phyloP scores from a whole-genome alignment of 1,140 invertebrate genomes.

The Sarcophaga peregrina region DNA sequence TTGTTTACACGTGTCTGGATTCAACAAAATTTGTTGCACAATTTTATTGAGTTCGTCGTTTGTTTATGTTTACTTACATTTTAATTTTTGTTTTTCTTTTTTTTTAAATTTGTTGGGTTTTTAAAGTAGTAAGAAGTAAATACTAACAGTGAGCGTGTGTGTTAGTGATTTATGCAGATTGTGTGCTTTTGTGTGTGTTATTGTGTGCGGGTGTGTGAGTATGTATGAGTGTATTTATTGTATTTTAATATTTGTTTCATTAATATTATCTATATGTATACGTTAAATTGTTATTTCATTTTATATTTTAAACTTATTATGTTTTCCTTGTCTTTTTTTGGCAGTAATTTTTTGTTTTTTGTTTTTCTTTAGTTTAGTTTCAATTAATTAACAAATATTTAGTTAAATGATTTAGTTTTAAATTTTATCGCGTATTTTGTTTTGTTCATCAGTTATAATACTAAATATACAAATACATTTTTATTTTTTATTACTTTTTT shows the following conservation, averaged over 20 bases:
- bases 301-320: constrained; percentile 46
- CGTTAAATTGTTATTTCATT: neutral
- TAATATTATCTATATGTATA: constrained; percentile 7
- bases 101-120: too few species aligned
- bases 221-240: neutral
- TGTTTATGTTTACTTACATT: too few species aligned
- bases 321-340: constrained; percentile 41
- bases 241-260: neutral
- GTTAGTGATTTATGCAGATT: too few species aligned
- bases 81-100: too few species aligned
- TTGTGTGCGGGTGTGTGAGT: neutral
- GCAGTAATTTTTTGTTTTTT: constrained; percentile 48
- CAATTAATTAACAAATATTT: constrained; percentile 34
- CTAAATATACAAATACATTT: constrained; percentile 40
- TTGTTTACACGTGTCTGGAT: constrained; percentile 44
- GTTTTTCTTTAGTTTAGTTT: constrained; percentile 8
- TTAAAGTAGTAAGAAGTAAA: too few species aligned
- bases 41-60: constrained; percentile 9
- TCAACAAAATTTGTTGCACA: constrained; percentile 12
- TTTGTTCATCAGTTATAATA: constrained; percentile 32
- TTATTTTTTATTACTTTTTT: neutral
- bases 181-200: neutral
- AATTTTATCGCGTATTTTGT: neutral
- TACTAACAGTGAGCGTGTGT: too few species aligned
- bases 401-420: neutral